Percentiles rank a stretch among this genome's conserved stretches.
Conservation (phyloP, 92 coral and sea anemone genomes). For the Epizoanthus ramosus region DNA sequence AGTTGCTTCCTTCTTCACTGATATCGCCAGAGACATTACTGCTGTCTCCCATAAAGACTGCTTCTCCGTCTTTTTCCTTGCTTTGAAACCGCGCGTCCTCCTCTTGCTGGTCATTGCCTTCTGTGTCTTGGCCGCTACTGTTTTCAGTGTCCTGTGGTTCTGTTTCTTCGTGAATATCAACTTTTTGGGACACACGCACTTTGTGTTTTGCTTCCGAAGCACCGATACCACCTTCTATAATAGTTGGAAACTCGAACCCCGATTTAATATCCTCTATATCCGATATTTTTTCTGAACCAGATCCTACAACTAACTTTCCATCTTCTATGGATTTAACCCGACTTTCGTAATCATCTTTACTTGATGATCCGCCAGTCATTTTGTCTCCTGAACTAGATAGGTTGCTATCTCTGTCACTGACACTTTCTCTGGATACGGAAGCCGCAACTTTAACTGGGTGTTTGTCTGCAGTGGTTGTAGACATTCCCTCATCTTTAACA, state of each 20-base stretch:
- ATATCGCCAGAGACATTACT: background rate
- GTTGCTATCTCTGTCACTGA: background rate
- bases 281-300: background rate
- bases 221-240: background rate
- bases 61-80: background rate
- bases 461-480: background rate
- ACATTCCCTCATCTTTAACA: background rate
- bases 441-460: background rate
- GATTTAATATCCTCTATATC: background rate
- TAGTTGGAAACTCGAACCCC: constrained; percentile 31
- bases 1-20: background rate
- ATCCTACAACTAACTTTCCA: background rate
- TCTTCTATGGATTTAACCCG: background rate
- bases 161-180: background rate
- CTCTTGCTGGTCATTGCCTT: background rate
- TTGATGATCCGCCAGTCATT: background rate
- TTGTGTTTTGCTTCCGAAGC: constrained; percentile 3
- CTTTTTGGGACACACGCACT: background rate
- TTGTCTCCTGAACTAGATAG: constrained; percentile 21
- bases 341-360: background rate
- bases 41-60: background rate
- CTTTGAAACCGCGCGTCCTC: background rate
- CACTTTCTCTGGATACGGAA: background rate
- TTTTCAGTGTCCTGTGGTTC: background rate
- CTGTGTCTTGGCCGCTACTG: background rate